Percentiles rank a stretch among this genome's conserved stretches.
These are phyloP conservation scores for Parnassius orleans DNA, from an alignment of 2,888 invertebrate genomes.

Conservation along the genomic window DNA sequence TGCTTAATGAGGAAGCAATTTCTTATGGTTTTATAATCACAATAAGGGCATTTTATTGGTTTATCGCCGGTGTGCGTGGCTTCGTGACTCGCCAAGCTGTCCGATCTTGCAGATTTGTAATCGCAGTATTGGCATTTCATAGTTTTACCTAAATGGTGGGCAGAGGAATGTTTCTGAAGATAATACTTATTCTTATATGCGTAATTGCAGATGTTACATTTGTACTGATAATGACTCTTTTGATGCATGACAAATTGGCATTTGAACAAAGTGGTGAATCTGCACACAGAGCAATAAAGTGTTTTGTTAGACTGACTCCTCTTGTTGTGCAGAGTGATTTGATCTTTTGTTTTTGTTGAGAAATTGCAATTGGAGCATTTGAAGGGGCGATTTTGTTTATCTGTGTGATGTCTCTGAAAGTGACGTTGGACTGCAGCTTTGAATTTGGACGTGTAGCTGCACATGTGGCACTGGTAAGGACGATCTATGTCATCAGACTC, in stretches of 20 bases:
- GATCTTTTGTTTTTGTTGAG: slow-evolving; percentile 64
- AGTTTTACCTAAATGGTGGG: slow-evolving; percentile 49
- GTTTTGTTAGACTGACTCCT: slow-evolving; percentile 43
- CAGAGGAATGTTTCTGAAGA: slow-evolving; percentile 51
- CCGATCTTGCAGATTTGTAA: slow-evolving; percentile 47
- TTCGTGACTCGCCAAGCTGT: slow-evolving; percentile 53
- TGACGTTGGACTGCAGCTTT: slow-evolving; percentile 65
- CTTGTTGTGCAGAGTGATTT: slow-evolving; percentile 60
- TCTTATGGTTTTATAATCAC: slow-evolving; percentile 51
- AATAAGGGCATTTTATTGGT: slow-evolving; percentile 52
- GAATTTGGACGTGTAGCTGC: slow-evolving; percentile 53
- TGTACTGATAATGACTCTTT: slow-evolving; percentile 52
- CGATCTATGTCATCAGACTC: slow-evolving; percentile 47
- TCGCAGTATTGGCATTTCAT: slow-evolving; percentile 57
- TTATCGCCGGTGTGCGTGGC: slow-evolving; percentile 55
- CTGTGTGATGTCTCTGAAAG: slow-evolving; percentile 60
- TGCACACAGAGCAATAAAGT: slow-evolving; percentile 45
- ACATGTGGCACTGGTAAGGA: slow-evolving; percentile 56
- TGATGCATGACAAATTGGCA: slow-evolving; percentile 56
- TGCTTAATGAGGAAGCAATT: slow-evolving; percentile 49
- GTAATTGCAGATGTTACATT: slow-evolving; percentile 51
- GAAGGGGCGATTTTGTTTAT: slow-evolving; percentile 49
- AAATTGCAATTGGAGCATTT: slow-evolving; percentile 63
- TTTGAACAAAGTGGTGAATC: slow-evolving; percentile 49
- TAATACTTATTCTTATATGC: slow-evolving; percentile 55